Percentiles rank a stretch among this genome's conserved stretches.
phyloP scores from a whole-genome alignment of 2,888 invertebrate species.

The Rhamnusium bicolor region DNA sequence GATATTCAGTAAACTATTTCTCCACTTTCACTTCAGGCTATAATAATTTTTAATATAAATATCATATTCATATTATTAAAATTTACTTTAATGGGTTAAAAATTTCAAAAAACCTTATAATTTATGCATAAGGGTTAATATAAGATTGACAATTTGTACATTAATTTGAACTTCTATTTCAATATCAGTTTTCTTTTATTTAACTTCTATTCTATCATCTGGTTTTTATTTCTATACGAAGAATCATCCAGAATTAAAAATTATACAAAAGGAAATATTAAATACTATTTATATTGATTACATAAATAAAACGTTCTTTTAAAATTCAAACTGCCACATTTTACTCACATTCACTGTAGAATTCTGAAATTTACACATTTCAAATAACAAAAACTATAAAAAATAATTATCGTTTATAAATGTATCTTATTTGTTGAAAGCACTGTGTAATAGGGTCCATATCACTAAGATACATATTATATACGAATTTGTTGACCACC shows the following conservation, averaged over 20 bases:
- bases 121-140: background rate
- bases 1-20: too few relatives aligned
- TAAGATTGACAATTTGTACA: background rate
- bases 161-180: background rate
- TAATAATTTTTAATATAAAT: too few relatives aligned
- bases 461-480: background rate
- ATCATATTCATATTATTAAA: background rate
- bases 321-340: background rate
- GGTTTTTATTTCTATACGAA: too few relatives aligned
- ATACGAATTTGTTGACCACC: background rate
- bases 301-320: background rate
- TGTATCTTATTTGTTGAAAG: background rate
- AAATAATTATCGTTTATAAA: background rate
- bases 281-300: background rate
- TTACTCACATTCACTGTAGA: background rate
- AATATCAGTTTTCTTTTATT: background rate
- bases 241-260: too few relatives aligned
- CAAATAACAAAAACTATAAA: background rate
- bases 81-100: background rate
- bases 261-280: too few relatives aligned
- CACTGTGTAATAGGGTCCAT: conserved; percentile 1
- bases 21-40: too few relatives aligned
- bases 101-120: background rate
- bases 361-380: background rate
- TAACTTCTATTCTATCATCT: too few relatives aligned